Evolutionary conservation across 2,888 invertebrate genomes (phyloP), one percentile per base, ranked within the genome.

Genomic region (Drosophila macrospina): DNA sequence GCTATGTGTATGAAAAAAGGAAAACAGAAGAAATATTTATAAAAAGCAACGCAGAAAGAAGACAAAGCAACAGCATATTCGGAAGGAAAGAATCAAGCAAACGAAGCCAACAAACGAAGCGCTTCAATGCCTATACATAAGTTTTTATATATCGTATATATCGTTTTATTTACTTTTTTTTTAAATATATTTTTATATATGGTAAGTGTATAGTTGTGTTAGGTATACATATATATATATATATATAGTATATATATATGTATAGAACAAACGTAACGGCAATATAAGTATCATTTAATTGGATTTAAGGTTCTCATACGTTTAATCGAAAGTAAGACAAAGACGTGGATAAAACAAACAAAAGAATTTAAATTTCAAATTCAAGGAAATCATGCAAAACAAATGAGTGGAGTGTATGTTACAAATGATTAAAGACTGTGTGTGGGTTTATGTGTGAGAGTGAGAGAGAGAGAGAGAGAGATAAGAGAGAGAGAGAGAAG

Each of bases 21-120:
- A 66, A 28, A 73, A 54, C 15, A 50, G 16, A 55, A 42, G 30
- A 69, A 41, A 50, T 42, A 44, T 55, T 36, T 30, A 44, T 42
- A 67, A 32, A 50, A 44, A 47, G 54, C 11, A 60, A 54, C 36
- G 55, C 39, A 55, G 36, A 67, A 32, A 60, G 57, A 37, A 44
- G 64, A 57, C 15, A 72, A 72, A 69, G 72, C 75, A 76, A 60
- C 65, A 72, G 72, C 75, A 65, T 32, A 44, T 55, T 32, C 59
- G 32, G 30, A 44, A 51, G 41, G 44, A 61, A 69, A 30, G 26
- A 62, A 47, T 50, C 72, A 69, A 72, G 72, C 68, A 68, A 60
- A 69, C 73, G 28, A 71, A 60, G 41, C 71, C 54, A 68, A 64
- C 68, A 68, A 69, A 72, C 69, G 41, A 69, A 73, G 73, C 71